Percentiles rank a stretch among this genome's conserved stretches.
These are phyloP conservation scores for Volucella inanis DNA, from an alignment of 2,888 invertebrate species.

Conservation along the genomic window DNA sequence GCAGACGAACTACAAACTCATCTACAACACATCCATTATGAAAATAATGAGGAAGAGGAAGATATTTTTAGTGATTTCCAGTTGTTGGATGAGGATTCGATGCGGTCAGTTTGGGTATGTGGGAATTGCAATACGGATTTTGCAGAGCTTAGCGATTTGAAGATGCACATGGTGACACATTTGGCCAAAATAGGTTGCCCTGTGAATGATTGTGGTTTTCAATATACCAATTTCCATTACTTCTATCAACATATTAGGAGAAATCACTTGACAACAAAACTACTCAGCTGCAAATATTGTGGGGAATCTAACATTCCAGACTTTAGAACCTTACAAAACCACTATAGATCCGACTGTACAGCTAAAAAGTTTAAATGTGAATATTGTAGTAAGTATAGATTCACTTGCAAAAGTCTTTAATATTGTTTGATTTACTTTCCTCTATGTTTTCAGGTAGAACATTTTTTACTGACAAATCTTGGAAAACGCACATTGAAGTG, in stretches of 20 bases:
- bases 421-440: not conserved
- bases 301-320: conserved; percentile 51
- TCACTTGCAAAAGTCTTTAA: not conserved
- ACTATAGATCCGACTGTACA: conserved; percentile 62
- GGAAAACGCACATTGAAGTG: conserved; percentile 66
- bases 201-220: conserved; percentile 57
- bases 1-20: conserved; percentile 49
- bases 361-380: conserved; percentile 64
- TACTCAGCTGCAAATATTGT: conserved; percentile 60
- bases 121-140: conserved; percentile 58
- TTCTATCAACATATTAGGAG: conserved; percentile 65
- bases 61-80: conserved; percentile 49
- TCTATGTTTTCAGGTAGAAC: conserved; percentile 48
- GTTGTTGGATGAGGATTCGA: conserved; percentile 50
- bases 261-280: conserved; percentile 60
- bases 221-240: conserved; percentile 63
- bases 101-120: conserved; percentile 45
- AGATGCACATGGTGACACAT: conserved; percentile 71
- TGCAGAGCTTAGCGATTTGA: conserved; percentile 40
- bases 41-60: conserved; percentile 48
- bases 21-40: conserved; percentile 54
- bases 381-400: conserved; percentile 62
- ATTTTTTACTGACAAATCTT: conserved; percentile 68
- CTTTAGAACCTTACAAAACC: conserved; percentile 61
- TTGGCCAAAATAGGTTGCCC: conserved; percentile 59